phyloP scores from a whole-genome alignment of 2,888 invertebrate genomes.

The Steinernema hermaphroditum region DNA sequence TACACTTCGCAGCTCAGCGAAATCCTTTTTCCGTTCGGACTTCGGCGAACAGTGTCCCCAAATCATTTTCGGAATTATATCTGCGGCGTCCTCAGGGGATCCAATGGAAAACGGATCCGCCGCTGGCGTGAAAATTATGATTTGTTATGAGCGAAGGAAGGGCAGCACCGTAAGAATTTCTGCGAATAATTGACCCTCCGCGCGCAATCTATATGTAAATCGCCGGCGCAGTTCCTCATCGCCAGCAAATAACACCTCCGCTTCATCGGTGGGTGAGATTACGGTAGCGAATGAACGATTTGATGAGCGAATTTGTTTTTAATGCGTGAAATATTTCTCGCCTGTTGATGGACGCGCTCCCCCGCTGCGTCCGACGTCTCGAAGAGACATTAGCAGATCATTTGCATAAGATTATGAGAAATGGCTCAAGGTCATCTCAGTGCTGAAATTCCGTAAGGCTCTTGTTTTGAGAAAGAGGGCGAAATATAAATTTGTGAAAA shows the following conservation, averaged over 20 bases:
- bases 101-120: conserved; percentile 1
- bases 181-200: background rate
- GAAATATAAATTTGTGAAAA: no score
- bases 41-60: background rate
- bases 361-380: background rate
- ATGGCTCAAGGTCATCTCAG: background rate
- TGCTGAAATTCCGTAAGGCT: no score
- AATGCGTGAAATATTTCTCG: conserved; percentile 7
- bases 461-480: no score
- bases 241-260: conserved; percentile 9
- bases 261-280: background rate
- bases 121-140: conserved; percentile 1
- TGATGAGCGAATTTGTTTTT: conserved; percentile 16
- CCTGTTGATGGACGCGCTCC: conserved; percentile 12
- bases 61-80: conserved; percentile 13
- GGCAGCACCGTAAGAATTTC: conserved; percentile 1
- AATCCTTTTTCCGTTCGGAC: background rate
- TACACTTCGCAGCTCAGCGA: background rate
- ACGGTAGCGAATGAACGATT: conserved; percentile 7
- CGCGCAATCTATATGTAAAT: conserved; percentile 20
- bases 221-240: background rate
- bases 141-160: conserved; percentile 7
- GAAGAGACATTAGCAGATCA: background rate
- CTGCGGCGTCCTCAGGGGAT: background rate
- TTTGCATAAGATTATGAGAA: conserved; percentile 4